Percentiles rank a stretch among this genome's conserved stretches.
phyloP scores from a whole-genome alignment of 2,113 vertebrate species.

The Chinchilla lanigera region DNA sequence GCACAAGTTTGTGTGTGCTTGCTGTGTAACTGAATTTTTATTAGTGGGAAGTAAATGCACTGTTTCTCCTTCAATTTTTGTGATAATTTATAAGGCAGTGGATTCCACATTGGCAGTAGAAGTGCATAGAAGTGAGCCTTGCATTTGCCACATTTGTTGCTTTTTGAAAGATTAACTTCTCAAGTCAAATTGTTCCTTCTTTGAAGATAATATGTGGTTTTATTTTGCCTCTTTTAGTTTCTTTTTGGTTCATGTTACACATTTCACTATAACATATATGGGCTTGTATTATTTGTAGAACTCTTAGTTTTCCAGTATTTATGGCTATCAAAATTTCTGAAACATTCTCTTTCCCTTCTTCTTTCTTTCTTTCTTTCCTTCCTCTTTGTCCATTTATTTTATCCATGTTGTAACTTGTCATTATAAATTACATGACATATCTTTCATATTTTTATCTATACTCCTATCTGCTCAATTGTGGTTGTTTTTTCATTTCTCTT shows the following conservation, averaged over 20 bases:
- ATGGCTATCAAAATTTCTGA: not conserved
- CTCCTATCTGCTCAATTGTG: not conserved
- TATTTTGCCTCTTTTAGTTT: not conserved
- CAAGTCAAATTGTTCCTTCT: not conserved
- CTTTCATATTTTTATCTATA: not conserved
- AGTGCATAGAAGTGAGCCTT: not conserved
- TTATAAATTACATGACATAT: not conserved
- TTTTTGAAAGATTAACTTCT: not conserved
- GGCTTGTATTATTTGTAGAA: not conserved
- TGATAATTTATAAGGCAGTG: not conserved
- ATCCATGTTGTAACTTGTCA: not conserved
- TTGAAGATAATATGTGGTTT: not conserved
- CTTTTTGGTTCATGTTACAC: not conserved
- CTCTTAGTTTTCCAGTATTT: not conserved
- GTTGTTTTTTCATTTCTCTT: not conserved
- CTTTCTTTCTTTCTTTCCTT: not conserved
- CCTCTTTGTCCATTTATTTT: not conserved
- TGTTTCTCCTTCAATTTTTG: not conserved
- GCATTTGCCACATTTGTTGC: not conserved
- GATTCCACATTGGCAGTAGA: not conserved
- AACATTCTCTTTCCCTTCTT: not conserved
- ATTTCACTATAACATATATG: not conserved
- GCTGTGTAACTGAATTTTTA: not conserved
- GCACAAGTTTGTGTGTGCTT: not conserved
- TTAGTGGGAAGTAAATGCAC: fast-evolving